Percentiles rank a stretch among this genome's conserved stretches.
Evolutionary conservation across 2,797 vertebrate genomes (phyloP).

Genomic region (Petrocephalus schoutedeni): DNA sequence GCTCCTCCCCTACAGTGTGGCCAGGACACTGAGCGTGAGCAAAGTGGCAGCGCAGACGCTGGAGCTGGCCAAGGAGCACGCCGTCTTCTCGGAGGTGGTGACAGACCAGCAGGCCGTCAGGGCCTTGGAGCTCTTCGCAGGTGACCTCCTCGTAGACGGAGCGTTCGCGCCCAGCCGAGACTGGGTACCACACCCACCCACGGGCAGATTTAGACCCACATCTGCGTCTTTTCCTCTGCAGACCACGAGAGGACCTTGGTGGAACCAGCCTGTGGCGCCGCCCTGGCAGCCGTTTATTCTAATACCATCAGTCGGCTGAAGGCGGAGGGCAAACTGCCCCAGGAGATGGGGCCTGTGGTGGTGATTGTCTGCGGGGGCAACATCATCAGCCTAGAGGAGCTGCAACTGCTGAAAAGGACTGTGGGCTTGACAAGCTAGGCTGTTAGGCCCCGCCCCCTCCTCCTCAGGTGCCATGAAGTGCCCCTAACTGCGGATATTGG

Average conservation of each 20-base stretch:
- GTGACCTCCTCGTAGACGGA: constrained; percentile 54
- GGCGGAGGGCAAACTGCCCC: constrained; percentile 59
- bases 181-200: neutral
- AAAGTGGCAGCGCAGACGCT: constrained; percentile 69
- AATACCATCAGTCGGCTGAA: constrained; percentile 68
- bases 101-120: constrained; percentile 72
- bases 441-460: neutral
- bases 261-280: constrained; percentile 78
- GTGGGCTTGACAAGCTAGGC: constrained; percentile 52
- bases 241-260: constrained; percentile 85
- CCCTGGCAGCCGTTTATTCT: constrained; percentile 75
- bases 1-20: constrained; percentile 59
- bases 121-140: constrained; percentile 74
- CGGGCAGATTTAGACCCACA: neutral
- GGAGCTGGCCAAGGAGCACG: constrained; percentile 62
- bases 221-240: constrained; percentile 36
- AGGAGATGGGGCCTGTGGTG: constrained; percentile 60
- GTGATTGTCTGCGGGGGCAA: constrained; percentile 82
- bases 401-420: constrained; percentile 66
- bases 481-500: neutral
- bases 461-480: neutral
- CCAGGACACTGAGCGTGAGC: constrained; percentile 76
- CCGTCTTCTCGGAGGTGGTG: constrained; percentile 73
- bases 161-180: neutral
- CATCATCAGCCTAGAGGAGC: constrained; percentile 63